phyloP scores from a whole-genome alignment of 2,113 vertebrate species.

The Syrrhaptes paradoxus region DNA sequence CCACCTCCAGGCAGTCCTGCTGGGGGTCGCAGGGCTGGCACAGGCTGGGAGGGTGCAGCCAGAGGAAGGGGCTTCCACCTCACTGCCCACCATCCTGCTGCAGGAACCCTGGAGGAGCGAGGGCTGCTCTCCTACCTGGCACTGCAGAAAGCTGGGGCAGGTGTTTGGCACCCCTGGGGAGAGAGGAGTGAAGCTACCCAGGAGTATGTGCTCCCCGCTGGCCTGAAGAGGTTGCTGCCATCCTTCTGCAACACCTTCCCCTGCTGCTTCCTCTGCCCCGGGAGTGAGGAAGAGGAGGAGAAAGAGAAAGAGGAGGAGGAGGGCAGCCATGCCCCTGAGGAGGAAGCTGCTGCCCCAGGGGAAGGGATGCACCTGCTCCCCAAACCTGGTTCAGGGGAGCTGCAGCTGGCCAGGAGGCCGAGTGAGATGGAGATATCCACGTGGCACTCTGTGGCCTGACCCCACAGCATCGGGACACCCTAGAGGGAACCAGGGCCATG shows the following conservation, averaged over 20 bases:
- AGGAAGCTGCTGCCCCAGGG: not conserved
- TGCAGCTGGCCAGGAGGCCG: not conserved
- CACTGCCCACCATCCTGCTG: not conserved
- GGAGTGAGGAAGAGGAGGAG: not conserved
- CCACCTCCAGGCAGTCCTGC: not conserved
- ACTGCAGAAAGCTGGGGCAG: not conserved
- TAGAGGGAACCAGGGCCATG: not conserved
- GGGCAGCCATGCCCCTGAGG: not conserved
- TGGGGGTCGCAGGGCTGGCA: not conserved
- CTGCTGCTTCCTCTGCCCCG: slow-evolving; percentile 75
- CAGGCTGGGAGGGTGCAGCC: not conserved
- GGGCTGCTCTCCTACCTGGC: slow-evolving; percentile 54
- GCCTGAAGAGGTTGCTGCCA: slow-evolving; percentile 46
- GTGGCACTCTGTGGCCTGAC: not conserved
- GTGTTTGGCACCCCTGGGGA: not conserved
- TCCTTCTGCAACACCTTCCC: slow-evolving; percentile 39
- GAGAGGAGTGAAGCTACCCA: not conserved
- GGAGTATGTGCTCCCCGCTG: slow-evolving; percentile 50
- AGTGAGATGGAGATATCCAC: not conserved
- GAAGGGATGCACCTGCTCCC: slow-evolving; percentile 75
- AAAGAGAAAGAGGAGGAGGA: slow-evolving; percentile 20
- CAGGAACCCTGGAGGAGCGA: slow-evolving; percentile 77
- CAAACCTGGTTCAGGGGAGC: not conserved
- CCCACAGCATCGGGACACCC: fast-evolving
- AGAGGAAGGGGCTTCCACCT: not conserved